phyloP scores from a whole-genome alignment of 1,140 invertebrate species.

The Uloborus diversus region DNA sequence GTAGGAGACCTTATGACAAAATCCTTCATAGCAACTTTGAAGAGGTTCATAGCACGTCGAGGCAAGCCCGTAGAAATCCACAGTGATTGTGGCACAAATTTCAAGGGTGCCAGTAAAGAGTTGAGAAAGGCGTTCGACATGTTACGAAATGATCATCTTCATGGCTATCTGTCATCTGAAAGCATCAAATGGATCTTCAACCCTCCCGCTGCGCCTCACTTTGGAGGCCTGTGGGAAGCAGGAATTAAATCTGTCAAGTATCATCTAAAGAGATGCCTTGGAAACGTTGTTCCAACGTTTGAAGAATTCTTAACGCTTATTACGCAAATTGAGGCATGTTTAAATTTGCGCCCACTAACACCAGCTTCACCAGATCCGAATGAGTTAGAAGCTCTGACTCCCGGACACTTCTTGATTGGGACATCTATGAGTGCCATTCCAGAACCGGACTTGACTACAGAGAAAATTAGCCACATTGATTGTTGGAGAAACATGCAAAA shows the following conservation, averaged over 20 bases:
- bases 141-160: not conserved
- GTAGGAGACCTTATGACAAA: constrained; percentile 44
- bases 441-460: not conserved
- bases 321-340: constrained; percentile 61
- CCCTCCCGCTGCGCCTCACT: constrained; percentile 64
- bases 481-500: constrained; percentile 18
- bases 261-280: constrained; percentile 53
- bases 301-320: constrained; percentile 62
- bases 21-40: constrained; percentile 59
- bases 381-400: constrained; percentile 61
- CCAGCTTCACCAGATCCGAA: constrained; percentile 61
- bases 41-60: constrained; percentile 60
- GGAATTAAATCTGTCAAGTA: constrained; percentile 58
- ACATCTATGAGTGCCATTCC: not conserved
- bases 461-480: not conserved
- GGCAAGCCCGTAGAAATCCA: constrained; percentile 59
- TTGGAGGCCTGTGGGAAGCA: constrained; percentile 59
- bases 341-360: constrained; percentile 62
- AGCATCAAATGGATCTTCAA: constrained; percentile 62
- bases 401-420: constrained; percentile 58
- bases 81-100: constrained; percentile 38
- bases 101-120: not conserved
- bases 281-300: constrained; percentile 45
- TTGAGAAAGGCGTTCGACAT: not conserved
- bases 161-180: not conserved